Conservation (phyloP, 2,113 vertebrate species). For the Coptodon bakossiorum region DNA sequence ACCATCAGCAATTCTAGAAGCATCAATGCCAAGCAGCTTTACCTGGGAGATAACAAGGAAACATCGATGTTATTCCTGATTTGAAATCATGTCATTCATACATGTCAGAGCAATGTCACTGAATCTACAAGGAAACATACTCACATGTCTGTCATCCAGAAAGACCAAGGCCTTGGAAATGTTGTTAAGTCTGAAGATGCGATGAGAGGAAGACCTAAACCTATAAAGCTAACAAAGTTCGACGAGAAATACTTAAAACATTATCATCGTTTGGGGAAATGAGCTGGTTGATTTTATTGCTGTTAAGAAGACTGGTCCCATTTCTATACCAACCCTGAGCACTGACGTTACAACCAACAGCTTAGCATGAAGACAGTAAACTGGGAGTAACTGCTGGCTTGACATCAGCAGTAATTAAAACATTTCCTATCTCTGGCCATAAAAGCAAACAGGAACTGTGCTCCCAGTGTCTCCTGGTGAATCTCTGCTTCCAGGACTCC, state of each 20-base stretch:
- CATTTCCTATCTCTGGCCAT: too few species aligned
- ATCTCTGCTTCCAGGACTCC: not conserved
- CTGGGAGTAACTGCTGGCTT: not conserved
- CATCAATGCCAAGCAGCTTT: constrained; percentile 85
- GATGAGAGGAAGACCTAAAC: constrained; percentile 83
- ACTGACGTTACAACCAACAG: not conserved
- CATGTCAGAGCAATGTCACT: not conserved
- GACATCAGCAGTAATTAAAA: too few species aligned
- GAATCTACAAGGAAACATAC: constrained; percentile 24
- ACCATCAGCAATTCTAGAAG: constrained; percentile 85
- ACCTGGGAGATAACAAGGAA: constrained; percentile 67
- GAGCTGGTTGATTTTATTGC: not conserved
- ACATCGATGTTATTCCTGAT: not conserved
- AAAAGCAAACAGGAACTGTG: fast-evolving
- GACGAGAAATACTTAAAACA: fast-evolving
- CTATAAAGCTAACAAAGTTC: constrained; percentile 76
- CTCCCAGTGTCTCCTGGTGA: not conserved
- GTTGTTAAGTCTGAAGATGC: constrained; percentile 90
- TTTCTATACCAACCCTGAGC: not conserved
- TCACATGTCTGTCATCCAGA: constrained; percentile 88
- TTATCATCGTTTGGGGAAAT: not conserved
- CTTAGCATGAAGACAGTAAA: not conserved
- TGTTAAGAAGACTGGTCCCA: not conserved
- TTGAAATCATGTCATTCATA: not conserved
- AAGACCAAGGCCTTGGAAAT: constrained; percentile 87